Percentiles rank a stretch among this genome's conserved stretches.
Conservation (phyloP, 2,113 vertebrate species). For the Pipra filicauda region DNA sequence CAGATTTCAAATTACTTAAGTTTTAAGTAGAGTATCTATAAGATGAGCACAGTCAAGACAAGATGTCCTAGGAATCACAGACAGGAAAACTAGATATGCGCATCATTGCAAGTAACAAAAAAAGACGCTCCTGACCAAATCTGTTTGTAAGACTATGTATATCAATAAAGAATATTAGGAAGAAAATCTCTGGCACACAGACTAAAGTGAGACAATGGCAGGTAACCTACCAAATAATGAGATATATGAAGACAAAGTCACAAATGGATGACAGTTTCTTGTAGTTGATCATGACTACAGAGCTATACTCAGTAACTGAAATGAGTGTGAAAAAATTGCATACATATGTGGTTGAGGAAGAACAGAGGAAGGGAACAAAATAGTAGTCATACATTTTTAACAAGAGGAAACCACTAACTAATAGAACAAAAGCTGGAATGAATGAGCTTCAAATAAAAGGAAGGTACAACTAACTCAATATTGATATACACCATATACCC, state of each 20-base stretch:
- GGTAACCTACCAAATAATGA: constrained; percentile 4
- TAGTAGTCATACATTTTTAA: not conserved
- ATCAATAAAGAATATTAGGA: not conserved
- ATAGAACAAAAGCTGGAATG: constrained; percentile 14
- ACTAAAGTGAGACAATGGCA: constrained; percentile 35
- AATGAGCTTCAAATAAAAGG: not conserved
- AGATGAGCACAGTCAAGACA: constrained; percentile 27
- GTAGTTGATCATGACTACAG: not conserved
- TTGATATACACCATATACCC: not conserved
- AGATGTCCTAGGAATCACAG: not conserved
- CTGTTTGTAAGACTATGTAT: not conserved
- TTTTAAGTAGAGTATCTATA: not conserved
- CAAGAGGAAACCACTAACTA: not conserved
- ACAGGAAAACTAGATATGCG: not conserved
- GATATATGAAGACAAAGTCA: constrained; percentile 1
- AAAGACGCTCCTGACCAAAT: not conserved
- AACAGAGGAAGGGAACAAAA: not conserved
- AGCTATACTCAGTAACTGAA: not conserved
- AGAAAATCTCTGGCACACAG: not conserved
- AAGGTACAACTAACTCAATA: not conserved
- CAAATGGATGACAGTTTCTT: constrained; percentile 10
- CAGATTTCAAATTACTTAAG: not conserved
- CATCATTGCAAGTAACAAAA: not conserved
- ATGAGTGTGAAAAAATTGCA: not conserved
- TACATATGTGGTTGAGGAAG: not conserved